Evolutionary conservation across 2,888 invertebrate species (phyloP).

Genomic region (Aplocera efformata): DNA sequence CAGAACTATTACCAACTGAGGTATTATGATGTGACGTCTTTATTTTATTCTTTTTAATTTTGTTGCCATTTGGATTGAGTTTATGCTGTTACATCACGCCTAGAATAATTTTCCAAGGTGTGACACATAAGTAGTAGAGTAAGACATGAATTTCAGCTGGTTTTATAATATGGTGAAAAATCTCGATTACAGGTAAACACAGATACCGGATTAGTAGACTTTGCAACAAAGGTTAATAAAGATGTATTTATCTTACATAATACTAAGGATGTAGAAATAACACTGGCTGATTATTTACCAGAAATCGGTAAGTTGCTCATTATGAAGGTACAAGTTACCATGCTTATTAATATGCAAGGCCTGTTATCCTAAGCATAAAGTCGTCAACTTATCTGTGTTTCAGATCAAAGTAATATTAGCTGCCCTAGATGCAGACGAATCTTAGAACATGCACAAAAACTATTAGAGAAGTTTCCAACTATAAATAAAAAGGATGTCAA

Average conservation of each 20-base stretch:
- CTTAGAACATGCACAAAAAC: slow-evolving; percentile 41
- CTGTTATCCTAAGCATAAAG: no score
- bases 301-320: slow-evolving; percentile 38
- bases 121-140: no score
- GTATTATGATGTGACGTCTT: no score
- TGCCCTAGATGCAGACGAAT: slow-evolving; percentile 54
- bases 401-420: slow-evolving; percentile 42
- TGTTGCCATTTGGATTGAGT: no score
- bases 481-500: slow-evolving; percentile 41
- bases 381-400: slow-evolving; percentile 22
- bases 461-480: slow-evolving; percentile 36
- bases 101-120: no score
- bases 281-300: slow-evolving; percentile 30
- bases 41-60: no score
- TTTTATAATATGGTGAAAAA: no score
- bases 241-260: slow-evolving; percentile 46
- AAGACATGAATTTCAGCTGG: no score
- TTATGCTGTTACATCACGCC: no score
- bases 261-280: slow-evolving; percentile 33
- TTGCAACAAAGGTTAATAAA: slow-evolving; percentile 14
- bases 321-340: no score
- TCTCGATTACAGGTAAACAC: slow-evolving; percentile 15
- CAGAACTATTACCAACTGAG: no score
- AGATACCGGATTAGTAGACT: slow-evolving; percentile 4
- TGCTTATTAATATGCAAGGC: no score